Base-by-base conservation (phyloP, 2,888 invertebrate species). In the Stenurella melanura region DNA sequence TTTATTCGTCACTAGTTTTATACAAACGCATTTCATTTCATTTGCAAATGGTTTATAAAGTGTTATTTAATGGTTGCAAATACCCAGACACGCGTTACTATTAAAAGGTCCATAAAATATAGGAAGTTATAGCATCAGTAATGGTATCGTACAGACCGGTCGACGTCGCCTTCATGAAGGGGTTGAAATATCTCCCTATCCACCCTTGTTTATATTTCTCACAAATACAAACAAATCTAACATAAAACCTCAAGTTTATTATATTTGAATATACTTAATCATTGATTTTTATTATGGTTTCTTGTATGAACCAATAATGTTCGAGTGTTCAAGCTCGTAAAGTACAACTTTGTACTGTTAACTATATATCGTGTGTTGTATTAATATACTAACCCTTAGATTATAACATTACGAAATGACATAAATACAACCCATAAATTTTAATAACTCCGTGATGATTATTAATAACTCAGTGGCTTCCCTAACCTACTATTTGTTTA, bases 31-130 rank as follows among this genome's bases (percentile, higher is more conserved):
- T 81, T 79, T 81, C 81, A 80, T 82, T 82, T 82, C 80, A 79
- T 81, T 81, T 79, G 81, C 77, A 82, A 86, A 86, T 85, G 83
- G 83, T 85, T 84, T 85, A 83, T 83, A 85, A 86, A 86, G 84
- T 84, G 85, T 84, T 84, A 86, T 86, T 85, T 86, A 86, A 86
- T 85, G 84, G 82, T 82, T 80, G 84, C 83, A 85, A 86, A 86
- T 83, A 85, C 81, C 83, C 84, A 85, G 83, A 85, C 83, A 84
- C 83, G 85, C 84, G 83, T 81, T 80, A 80, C 83, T 83, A 85
- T 85, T 86, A 86, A 85, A 86, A 66, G 72, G 54, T 67, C 60
- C 82, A 83, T 86, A 86, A 86, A 86, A 81, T 85, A 85, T 85
- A 82, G 84, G 80, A 85, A 86, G 85, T 86, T 86, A 86, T 85